Percentiles rank a stretch among this genome's conserved stretches.
These are phyloP conservation scores for Volucella zonaria DNA, from an alignment of 2,888 invertebrate genomes.

Conservation along the genomic window DNA sequence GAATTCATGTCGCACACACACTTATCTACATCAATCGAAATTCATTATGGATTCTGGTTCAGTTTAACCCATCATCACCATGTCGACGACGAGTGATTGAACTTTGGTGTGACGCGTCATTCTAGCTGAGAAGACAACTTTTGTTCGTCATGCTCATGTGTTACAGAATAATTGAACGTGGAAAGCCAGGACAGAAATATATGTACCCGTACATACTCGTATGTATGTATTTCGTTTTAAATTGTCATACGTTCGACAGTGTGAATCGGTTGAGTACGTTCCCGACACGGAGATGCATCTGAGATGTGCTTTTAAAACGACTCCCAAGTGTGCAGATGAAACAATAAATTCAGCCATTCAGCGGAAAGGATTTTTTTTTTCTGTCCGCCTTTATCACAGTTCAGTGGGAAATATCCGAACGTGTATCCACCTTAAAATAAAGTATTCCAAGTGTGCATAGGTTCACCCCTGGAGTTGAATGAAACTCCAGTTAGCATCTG, in stretches of 20 bases:
- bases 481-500: constrained; percentile 27
- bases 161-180: constrained; percentile 52
- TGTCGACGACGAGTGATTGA: constrained; percentile 66
- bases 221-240: constrained; percentile 36
- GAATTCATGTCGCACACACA: constrained; percentile 51
- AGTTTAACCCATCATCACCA: constrained; percentile 44
- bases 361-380: constrained; percentile 46
- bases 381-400: constrained; percentile 17
- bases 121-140: constrained; percentile 45
- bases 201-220: too few relatives aligned
- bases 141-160: constrained; percentile 37
- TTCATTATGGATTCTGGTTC: constrained; percentile 59
- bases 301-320: constrained; percentile 35
- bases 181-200: constrained; percentile 33
- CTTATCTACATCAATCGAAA: constrained; percentile 64
- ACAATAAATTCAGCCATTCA: constrained; percentile 64
- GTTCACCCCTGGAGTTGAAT: constrained; percentile 45
- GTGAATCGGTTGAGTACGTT: constrained; percentile 14
- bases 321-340: constrained; percentile 45
- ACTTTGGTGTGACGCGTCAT: constrained; percentile 45
- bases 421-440: constrained; percentile 55
- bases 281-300: constrained; percentile 14
- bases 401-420: constrained; percentile 37
- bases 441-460: constrained; percentile 49
- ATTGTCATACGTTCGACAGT: constrained; percentile 51